Base-by-base conservation (phyloP, 2,113 vertebrate genomes). In the Nycticryphes semicollaris region DNA sequence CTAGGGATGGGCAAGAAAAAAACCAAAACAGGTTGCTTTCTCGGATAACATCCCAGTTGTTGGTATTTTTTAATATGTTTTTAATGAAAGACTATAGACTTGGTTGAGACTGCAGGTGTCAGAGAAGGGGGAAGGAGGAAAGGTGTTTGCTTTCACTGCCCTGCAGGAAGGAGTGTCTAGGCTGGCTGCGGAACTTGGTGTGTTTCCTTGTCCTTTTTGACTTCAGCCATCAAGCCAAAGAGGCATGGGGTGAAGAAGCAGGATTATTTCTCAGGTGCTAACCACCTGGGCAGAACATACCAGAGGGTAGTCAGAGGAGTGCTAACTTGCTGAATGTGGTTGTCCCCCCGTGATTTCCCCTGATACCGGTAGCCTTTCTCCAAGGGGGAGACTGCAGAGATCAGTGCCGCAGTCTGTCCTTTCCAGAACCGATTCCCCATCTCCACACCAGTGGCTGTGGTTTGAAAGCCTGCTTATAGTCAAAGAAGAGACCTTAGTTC, bases 281-380 rank as follows among this genome's bases (percentile, higher is more conserved):
- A 27, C 10, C 7, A 7, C 14, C 10, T 51, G 1, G 0, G 4
- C 28, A 69, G 43, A 23, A 45, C 16, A 5, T 37, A 19, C 43
- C 41, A 43, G n/a, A n/a, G n/a, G 15, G 24, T 35, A 21, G 28
- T 27, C 19, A 39, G 15, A 86, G 56, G 39, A 63, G 39, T 24
- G 16, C 33, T 28, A 3, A 33, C 15, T 28, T 47, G 24, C 48
- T 68, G 21, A 6, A 13, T 7, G 6, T 31, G 47, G 4, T 41
- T 64, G 9, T 57, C 15, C 37, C 5, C 72, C 47, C 68, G 1
- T 60, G 41, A 47, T 24, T 53, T 31, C 7, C n/a, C n/a, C 37
- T 27, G 16, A 12, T 33, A 9, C 14, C 14, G 10, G n/a, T 7
- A 41, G 22, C 54, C 19, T 73, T n/a, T 66, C 41, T 91, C 35